A percentile compares a stretch with the other conserved stretches of the same genome.
Evolutionary conservation across 1,140 invertebrate genomes (phyloP).

Genomic region (Pristionchus pacificus): DNA sequence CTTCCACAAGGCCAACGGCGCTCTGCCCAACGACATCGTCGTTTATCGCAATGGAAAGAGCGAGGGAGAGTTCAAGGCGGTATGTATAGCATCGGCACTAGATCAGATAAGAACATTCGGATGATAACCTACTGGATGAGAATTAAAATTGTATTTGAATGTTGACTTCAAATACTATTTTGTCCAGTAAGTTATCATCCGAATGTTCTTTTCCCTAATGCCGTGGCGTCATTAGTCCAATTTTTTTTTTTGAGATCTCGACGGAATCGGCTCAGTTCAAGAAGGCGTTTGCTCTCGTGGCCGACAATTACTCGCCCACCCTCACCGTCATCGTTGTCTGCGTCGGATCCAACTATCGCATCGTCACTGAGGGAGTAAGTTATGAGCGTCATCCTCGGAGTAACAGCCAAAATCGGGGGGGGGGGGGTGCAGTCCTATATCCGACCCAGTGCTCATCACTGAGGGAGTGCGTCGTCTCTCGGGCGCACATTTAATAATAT

Average conservation of each 20-base stretch:
- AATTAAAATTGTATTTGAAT: no score
- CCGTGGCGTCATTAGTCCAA: no score
- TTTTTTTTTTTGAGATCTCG: conserved; percentile 3
- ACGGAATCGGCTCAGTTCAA: conserved; percentile 15
- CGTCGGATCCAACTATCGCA: conserved; percentile 2
- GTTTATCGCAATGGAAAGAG: conserved; percentile 81
- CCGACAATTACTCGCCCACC: background rate
- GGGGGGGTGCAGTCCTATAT: no score
- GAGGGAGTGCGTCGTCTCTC: no score
- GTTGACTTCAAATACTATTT: conserved; percentile 7
- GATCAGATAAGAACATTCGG: no score
- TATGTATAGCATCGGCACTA: no score
- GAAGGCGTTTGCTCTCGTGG: conserved; percentile 9
- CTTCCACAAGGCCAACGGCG: conserved; percentile 13
- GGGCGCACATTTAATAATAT: no score
- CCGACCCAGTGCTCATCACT: no score
- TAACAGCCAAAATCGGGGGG: no score
- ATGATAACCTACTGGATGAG: no score
- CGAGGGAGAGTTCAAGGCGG: conserved; percentile 75
- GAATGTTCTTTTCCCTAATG: background rate
- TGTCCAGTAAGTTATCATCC: no score
- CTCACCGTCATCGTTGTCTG: conserved; percentile 18
- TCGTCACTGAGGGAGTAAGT: conserved; percentile 14
- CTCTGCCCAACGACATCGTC: conserved; percentile 65
- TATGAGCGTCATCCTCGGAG: conserved; percentile 4